Base-by-base conservation (phyloP, 2,888 invertebrate species). In the Aphodius granarius region DNA sequence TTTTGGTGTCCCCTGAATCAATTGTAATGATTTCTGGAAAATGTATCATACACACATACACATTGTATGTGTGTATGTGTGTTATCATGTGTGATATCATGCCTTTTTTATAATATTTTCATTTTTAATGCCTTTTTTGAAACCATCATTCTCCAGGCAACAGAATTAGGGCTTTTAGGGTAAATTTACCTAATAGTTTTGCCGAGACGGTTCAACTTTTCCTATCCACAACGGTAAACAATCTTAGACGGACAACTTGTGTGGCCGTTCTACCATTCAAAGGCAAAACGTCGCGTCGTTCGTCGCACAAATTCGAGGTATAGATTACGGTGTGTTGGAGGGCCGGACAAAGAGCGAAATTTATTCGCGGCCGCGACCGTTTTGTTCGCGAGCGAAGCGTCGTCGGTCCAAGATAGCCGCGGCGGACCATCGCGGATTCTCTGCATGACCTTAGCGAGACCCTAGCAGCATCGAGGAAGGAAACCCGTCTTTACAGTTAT, bases 401-500 rank as follows among this genome's bases (percentile, higher is more conserved):
- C 43, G n/a, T n/a, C n/a, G n/a, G n/a, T 13, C 43, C 43, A 43
- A 43, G 43, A 43, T 43, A 43, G 43, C 43, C n/a, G n/a, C n/a
- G 13, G 13, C 43, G 43, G 43, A 43, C 43, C 43, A 43, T 43
- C 43, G n/a, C n/a, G 43, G 43, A 43, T 13, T 43, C 43, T 43
- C 43, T 43, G 43, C 43, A 43, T 79, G 79, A 79, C 79, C 79
- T 77, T 76, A 66, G 74, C 71, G 76, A 76, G 78, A 78, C 76
- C 77, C 76, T 74, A 65, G 70, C 9, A 43, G 43, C 43, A 66
- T 76, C 78, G 77, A 78, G 77, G 79, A 79, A 79, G 78, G 79
- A 79, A 77, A 79, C 79, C 72, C 73, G 79, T 79, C 77, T 78
- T 77, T 79, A 79, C 79, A 76, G 79, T 79, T 79, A 79, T 79